A percentile compares a stretch with the other conserved stretches of the same genome.
These are phyloP conservation scores for Molossus alvarezi DNA, from an alignment of 2,797 vertebrate species.

Conservation along the genomic window DNA sequence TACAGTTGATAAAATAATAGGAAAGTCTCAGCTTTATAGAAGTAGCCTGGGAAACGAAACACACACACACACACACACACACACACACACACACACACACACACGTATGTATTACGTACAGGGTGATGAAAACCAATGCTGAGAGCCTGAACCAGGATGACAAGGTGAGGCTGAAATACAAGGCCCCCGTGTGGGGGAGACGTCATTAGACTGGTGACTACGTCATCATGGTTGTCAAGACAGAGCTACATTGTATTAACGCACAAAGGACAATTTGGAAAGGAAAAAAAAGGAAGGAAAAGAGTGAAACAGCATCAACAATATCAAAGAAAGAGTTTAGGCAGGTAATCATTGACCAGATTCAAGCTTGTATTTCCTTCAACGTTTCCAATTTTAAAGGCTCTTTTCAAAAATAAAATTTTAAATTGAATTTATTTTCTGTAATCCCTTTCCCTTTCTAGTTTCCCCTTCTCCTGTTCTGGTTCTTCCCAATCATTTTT, in stretches of 20 bases:
- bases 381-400: background rate
- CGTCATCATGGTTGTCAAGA: background rate
- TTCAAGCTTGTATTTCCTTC: background rate
- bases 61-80: background rate
- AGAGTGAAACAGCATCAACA: background rate
- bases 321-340: background rate
- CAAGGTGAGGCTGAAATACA: background rate
- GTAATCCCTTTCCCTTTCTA: background rate
- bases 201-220: background rate
- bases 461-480: slow-evolving; percentile 1
- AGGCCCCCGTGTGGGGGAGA: background rate
- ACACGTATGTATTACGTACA: no score
- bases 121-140: background rate
- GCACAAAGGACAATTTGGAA: background rate
- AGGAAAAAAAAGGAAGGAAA: background rate
- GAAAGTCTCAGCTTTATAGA: background rate
- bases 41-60: background rate
- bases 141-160: background rate
- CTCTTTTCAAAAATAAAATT: slow-evolving; percentile 45
- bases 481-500: slow-evolving; percentile 2
- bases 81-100: background rate
- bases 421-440: background rate
- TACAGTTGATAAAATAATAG: slow-evolving; percentile 16
- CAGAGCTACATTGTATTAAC: background rate
- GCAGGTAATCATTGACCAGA: background rate